These are phyloP conservation scores for Apaloderma vittatum DNA, from an alignment of 2,113 vertebrate genomes.

Conservation along the genomic window DNA sequence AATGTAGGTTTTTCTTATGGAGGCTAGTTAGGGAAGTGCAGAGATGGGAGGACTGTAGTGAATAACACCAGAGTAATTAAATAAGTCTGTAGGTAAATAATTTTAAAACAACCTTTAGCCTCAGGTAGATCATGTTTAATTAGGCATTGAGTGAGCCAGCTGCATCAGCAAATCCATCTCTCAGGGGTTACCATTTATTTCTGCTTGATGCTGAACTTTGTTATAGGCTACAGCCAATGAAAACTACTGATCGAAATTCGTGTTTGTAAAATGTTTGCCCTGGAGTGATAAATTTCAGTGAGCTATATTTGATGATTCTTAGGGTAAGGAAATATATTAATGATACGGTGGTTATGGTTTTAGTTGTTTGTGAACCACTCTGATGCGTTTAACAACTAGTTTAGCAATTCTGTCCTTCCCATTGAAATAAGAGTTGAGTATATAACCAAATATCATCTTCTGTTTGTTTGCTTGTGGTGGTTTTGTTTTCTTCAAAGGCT, in stretches of 20 bases:
- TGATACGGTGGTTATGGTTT: background rate
- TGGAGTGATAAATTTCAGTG: background rate
- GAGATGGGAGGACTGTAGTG: background rate
- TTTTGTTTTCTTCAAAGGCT: background rate
- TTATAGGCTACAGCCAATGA: background rate
- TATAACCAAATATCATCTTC: background rate
- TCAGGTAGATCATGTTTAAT: background rate
- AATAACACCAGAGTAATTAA: background rate
- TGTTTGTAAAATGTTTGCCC: background rate
- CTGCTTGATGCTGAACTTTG: background rate
- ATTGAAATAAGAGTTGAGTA: background rate
- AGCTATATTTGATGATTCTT: background rate
- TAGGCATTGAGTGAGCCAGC: background rate
- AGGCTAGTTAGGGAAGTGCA: background rate
- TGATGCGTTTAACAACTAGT: background rate
- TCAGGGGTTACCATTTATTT: background rate
- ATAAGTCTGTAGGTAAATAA: background rate
- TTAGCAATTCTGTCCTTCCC: background rate
- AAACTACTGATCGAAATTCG: background rate
- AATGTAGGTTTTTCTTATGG: background rate
- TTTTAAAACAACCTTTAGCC: background rate
- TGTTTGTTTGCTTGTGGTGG: background rate
- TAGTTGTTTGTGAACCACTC: background rate
- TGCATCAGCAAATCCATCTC: conserved; percentile 3
- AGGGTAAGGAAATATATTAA: background rate